phyloP scores from a whole-genome alignment of 1,140 invertebrate species.

The Choristoneura fumiferana region DNA sequence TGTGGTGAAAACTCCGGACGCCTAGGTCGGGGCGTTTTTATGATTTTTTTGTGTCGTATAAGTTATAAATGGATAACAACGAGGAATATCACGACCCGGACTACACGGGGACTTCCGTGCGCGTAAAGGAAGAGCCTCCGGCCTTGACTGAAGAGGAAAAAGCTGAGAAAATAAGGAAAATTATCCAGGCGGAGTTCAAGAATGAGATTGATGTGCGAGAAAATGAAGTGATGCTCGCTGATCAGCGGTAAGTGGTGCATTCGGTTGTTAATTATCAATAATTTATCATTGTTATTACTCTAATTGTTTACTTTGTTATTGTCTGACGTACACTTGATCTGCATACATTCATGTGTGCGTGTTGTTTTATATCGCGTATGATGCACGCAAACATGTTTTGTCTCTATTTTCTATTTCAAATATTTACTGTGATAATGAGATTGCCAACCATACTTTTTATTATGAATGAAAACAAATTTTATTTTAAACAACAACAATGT shows the following conservation, averaged over 20 bases:
- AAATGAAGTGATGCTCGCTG: slow-evolving; percentile 60
- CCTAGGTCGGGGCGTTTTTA: slow-evolving; percentile 32
- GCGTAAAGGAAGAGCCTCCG: slow-evolving; percentile 42
- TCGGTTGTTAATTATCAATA: slow-evolving; percentile 16
- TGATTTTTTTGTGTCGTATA: slow-evolving; percentile 31
- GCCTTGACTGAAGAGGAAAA: slow-evolving; percentile 51
- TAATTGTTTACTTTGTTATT: background rate
- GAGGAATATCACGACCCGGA: slow-evolving; percentile 69
- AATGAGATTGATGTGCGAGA: slow-evolving; percentile 63
- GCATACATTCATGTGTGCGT: background rate
- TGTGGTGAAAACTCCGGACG: background rate
- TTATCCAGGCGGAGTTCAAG: slow-evolving; percentile 64
- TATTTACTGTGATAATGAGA: no score
- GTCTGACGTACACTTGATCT: background rate
- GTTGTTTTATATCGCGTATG: slow-evolving; percentile 25
- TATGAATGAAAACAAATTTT: no score
- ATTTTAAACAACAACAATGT: no score
- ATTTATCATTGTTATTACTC: background rate
- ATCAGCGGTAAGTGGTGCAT: slow-evolving; percentile 58
- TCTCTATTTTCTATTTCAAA: no score
- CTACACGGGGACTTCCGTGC: slow-evolving; percentile 52
- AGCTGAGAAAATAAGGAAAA: slow-evolving; percentile 58
- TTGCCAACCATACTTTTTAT: no score
- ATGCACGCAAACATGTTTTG: no score
- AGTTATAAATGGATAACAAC: slow-evolving; percentile 56